phyloP scores from a whole-genome alignment of 2,113 vertebrate genomes.

The Takifugu flavidus region DNA sequence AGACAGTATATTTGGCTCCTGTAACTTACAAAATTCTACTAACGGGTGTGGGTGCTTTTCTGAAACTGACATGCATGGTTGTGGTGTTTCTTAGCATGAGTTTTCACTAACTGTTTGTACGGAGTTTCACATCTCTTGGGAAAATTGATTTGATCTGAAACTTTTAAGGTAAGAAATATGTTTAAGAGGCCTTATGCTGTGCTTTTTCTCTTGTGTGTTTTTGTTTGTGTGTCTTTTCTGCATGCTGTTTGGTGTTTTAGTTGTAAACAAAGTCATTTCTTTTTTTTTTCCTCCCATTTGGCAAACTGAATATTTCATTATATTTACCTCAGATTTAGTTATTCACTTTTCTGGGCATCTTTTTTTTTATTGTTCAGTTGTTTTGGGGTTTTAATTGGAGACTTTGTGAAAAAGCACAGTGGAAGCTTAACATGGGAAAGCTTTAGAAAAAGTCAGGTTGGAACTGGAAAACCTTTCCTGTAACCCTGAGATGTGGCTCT shows the following conservation, averaged over 20 bases:
- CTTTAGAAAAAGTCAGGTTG: slow-evolving; percentile 5
- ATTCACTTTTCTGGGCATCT: background rate
- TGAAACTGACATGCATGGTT: slow-evolving; percentile 60
- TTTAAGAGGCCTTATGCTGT: slow-evolving; percentile 66
- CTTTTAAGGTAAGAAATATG: slow-evolving; percentile 52
- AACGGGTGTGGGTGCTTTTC: slow-evolving; percentile 59
- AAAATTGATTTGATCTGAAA: slow-evolving; percentile 54
- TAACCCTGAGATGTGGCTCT: slow-evolving; percentile 91
- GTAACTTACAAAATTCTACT: slow-evolving; percentile 34
- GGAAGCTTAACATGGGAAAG: slow-evolving; percentile 52
- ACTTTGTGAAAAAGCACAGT: slow-evolving; percentile 76
- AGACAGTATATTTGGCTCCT: slow-evolving; percentile 9
- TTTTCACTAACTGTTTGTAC: slow-evolving; percentile 78
- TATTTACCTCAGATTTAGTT: background rate
- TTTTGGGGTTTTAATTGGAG: slow-evolving; percentile 1
- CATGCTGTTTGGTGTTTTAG: slow-evolving; percentile 49
- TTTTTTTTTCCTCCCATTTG: slow-evolving; percentile 12
- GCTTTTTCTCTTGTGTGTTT: slow-evolving; percentile 65
- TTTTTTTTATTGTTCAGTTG: slow-evolving; percentile 2
- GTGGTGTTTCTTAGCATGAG: slow-evolving; percentile 76
- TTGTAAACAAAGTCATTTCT: slow-evolving; percentile 56
- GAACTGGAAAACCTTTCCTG: slow-evolving; percentile 30
- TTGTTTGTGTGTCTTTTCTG: slow-evolving; percentile 36
- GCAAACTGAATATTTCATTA: background rate
- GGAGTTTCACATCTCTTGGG: slow-evolving; percentile 95